Evolutionary conservation across 1,140 invertebrate species (phyloP), one percentile per base, ranked within the genome.

Genomic region (Bradysia coprophila): DNA sequence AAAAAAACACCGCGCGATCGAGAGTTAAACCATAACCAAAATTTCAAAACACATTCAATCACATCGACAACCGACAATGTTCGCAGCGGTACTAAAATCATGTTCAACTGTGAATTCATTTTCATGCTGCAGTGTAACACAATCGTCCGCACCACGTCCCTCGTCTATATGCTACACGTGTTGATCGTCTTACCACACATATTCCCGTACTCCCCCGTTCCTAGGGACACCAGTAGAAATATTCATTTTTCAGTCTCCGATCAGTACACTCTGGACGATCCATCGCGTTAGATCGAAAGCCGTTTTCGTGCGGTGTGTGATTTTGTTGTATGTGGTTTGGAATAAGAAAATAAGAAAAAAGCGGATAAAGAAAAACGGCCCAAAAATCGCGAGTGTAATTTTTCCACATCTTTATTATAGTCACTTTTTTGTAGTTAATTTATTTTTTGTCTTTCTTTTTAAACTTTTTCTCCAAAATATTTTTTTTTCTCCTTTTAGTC

Each of bases 241-340:
- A 5, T 16, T 9, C 9, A 36, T 9, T 11, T 36, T 36, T 36
- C 10, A 36, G 6, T 36, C 15, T 36, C 6, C 28, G 40, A 33
- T 56, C 48, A 59, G 53, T 59, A 45, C 55, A 54, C 45, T 55
- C 48, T 50, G 47, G 51, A 50, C 53, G 51, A 52, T 54, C 47
- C 49, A 48, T 47, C 48, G 39, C 48, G 48, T 51, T 48, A 51
- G 57, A 56, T 56, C 22, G 22, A 31, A 41, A 31, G 8, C 33
- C 33, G 33, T 36, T 36, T 15, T 36, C 6, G 33, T 16, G 13
- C 13, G 24, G 24, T 28, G 24, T n/a, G n/a, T n/a, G n/a, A n/a
- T n/a, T n/a, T n/a, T n/a, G n/a, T n/a, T n/a, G n/a, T n/a, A n/a
- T n/a, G n/a, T n/a, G n/a, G n/a, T n/a, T n/a, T n/a, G n/a, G n/a